phyloP scores from a whole-genome alignment of 2,113 vertebrate species.

The Hiodon alosoides region DNA sequence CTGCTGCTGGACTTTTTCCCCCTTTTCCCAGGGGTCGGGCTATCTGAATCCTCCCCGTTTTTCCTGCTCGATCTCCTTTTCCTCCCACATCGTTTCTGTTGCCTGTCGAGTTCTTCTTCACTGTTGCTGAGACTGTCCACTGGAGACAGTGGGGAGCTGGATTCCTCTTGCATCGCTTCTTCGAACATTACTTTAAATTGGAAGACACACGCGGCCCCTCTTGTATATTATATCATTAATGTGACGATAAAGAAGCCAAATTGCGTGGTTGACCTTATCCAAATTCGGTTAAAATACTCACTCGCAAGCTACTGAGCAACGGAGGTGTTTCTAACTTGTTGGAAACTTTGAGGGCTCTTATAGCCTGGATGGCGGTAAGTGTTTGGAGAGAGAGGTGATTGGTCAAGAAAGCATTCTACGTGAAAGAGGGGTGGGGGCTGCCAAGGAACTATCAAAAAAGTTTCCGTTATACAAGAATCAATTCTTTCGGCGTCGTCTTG shows the following conservation, averaged over 20 bases:
- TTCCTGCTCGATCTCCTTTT: conserved; percentile 76
- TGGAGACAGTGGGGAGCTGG: conserved; percentile 80
- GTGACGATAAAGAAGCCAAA: background rate
- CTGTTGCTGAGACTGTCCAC: conserved; percentile 93
- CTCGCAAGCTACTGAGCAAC: conserved; percentile 51
- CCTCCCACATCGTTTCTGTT: conserved; percentile 70
- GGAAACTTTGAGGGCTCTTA: conserved; percentile 77
- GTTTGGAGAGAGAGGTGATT: conserved; percentile 83
- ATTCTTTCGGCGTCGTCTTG: conserved; percentile 16
- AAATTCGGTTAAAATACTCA: conserved; percentile 30
- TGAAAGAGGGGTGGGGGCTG: conserved; percentile 68
- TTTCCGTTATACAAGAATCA: conserved; percentile 43
- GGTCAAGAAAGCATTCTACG: conserved; percentile 69
- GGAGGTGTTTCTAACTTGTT: conserved; percentile 71
- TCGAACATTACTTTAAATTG: conserved; percentile 48
- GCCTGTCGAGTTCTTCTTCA: conserved; percentile 85
- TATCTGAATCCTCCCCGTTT: conserved; percentile 76
- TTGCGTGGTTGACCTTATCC: background rate
- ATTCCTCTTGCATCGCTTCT: conserved; percentile 82
- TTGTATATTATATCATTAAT: background rate
- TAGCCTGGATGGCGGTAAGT: conserved; percentile 81
- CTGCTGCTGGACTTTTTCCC: conserved; percentile 78
- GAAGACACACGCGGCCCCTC: background rate
- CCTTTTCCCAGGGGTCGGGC: conserved; percentile 73
- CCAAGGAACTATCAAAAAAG: conserved; percentile 41